Conservation (phyloP, 1,140 invertebrate species). For the Leptestheria dahalacensis region DNA sequence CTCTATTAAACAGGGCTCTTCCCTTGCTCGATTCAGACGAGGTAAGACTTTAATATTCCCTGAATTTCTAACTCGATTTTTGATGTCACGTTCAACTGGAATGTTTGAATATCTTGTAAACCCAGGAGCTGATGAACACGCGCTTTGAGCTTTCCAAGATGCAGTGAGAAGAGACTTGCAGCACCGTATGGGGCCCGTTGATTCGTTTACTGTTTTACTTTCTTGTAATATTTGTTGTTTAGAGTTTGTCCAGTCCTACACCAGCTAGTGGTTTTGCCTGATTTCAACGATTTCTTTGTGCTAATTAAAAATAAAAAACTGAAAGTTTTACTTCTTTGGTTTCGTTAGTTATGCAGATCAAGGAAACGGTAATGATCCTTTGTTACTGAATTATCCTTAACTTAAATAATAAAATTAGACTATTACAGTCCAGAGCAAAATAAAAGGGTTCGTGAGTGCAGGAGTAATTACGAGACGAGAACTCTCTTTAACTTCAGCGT, state of each 20-base stretch:
- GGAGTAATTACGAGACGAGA: not conserved
- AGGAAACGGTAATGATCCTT: no score
- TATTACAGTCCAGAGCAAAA: no score
- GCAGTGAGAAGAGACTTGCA: conserved; percentile 39
- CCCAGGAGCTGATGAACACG: conserved; percentile 60
- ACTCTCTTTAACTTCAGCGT: not conserved
- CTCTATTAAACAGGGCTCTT: conserved; percentile 49
- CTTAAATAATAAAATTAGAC: no score
- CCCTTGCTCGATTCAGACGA: conserved; percentile 78
- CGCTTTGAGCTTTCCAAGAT: conserved; percentile 84
- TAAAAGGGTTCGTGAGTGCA: not conserved
- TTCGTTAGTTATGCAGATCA: no score
- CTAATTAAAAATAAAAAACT: no score
- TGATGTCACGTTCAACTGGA: not conserved
- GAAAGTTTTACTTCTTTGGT: no score
- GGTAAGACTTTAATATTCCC: conserved; percentile 22
- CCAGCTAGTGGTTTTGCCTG: no score
- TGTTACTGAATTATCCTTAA: no score
- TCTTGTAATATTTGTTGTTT: no score
- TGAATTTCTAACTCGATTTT: conserved; percentile 6
- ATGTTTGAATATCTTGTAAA: conserved; percentile 16
- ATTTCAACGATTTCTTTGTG: no score
- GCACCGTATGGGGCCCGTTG: not conserved
- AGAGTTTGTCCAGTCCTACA: no score
- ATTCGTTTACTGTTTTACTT: not conserved